A percentile compares a stretch with the other conserved stretches of the same genome.
phyloP scores from a whole-genome alignment of 1,140 invertebrate species.

The Ceratina calcarata region DNA sequence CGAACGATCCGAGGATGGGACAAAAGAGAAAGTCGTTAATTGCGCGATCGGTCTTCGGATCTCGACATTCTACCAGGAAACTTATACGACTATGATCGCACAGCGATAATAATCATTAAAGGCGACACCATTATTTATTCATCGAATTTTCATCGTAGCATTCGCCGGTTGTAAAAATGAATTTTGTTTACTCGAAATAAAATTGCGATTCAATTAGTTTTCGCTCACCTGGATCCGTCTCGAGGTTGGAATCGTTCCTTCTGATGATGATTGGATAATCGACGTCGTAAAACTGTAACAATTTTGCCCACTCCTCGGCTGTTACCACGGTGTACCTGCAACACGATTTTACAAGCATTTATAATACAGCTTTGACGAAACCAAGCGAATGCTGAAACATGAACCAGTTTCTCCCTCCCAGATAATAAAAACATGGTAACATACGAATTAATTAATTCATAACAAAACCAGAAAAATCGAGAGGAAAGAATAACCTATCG shows the following conservation, averaged over 20 bases:
- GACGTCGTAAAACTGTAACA: slow-evolving; percentile 71
- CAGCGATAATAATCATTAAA: slow-evolving; percentile 6
- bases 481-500: too few species aligned
- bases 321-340: slow-evolving; percentile 71
- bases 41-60: slow-evolving; percentile 53
- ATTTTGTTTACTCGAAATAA: too few species aligned
- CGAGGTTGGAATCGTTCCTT: slow-evolving; percentile 58
- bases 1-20: slow-evolving; percentile 61
- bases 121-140: neutral
- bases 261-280: slow-evolving; percentile 71
- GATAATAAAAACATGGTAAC: neutral
- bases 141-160: too few species aligned
- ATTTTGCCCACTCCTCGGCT: slow-evolving; percentile 73
- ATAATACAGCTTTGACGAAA: neutral
- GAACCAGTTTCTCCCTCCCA: neutral
- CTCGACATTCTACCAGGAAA: slow-evolving; percentile 36
- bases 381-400: neutral
- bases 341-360: slow-evolving; percentile 26
- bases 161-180: too few species aligned
- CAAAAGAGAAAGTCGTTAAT: slow-evolving; percentile 69
- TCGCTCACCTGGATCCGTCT: slow-evolving; percentile 70
- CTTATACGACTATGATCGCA: slow-evolving; percentile 45
- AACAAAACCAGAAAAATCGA: too few species aligned
- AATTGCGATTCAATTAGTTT: neutral
- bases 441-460: too few species aligned